Conservation (phyloP, 2,888 invertebrate species). For the Oscheius sp. region DNA sequence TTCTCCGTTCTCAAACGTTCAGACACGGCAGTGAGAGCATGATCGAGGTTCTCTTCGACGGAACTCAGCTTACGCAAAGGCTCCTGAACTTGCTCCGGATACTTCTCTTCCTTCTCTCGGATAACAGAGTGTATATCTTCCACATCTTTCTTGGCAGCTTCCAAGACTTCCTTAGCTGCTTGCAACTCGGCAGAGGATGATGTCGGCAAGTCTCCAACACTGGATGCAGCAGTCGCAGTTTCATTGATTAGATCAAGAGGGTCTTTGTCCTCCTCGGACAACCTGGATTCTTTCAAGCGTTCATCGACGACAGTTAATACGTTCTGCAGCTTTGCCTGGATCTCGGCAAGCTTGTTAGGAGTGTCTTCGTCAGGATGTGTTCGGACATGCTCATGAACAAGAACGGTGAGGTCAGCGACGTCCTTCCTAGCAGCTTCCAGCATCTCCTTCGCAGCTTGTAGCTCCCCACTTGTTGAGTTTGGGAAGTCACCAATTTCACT, state of each 20-base stretch:
- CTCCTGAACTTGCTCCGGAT: conserved; percentile 10
- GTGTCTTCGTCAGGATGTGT: conserved; percentile 44
- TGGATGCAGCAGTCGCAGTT: not conserved
- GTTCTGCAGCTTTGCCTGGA: conserved; percentile 44
- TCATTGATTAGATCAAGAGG: conserved; percentile 30
- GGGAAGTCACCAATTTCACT: conserved; percentile 5
- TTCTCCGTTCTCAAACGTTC: conserved; percentile 11
- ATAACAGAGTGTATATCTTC: conserved; percentile 13
- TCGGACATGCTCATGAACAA: conserved; percentile 32
- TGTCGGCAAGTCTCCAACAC: not conserved
- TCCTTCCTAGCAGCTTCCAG: conserved; percentile 29
- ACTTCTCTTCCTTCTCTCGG: conserved; percentile 15
- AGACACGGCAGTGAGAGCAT: conserved; percentile 11
- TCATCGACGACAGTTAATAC: conserved; percentile 30
- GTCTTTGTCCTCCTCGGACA: conserved; percentile 1
- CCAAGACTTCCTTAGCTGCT: conserved; percentile 19
- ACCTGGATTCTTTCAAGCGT: not conserved
- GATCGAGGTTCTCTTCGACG: conserved; percentile 26
- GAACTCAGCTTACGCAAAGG: conserved; percentile 28
- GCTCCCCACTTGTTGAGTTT: conserved; percentile 3
- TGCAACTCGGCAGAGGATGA: conserved; percentile 21
- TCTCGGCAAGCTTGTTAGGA: conserved; percentile 38
- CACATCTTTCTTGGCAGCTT: conserved; percentile 30
- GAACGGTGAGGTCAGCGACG: conserved; percentile 29
- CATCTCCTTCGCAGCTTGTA: conserved; percentile 22